Evolutionary conservation across 2,113 vertebrate genomes (phyloP).

Genomic region (Aepyceros melampus): DNA sequence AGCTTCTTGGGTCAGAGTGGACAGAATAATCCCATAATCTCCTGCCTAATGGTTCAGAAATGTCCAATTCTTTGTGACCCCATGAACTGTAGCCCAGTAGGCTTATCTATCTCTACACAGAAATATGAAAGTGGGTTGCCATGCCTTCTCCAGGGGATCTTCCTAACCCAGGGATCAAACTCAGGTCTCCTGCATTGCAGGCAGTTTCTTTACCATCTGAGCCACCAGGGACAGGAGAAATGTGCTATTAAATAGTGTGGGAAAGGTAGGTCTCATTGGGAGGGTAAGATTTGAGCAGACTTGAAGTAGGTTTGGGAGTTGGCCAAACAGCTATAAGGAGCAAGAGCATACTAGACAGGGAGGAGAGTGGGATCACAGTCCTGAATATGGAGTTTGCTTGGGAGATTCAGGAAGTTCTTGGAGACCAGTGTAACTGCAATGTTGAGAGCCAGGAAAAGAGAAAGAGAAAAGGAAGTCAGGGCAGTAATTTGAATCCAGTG

Average conservation of each 20-base stretch:
- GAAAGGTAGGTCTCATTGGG: background rate
- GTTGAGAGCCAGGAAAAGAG: background rate
- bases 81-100: background rate
- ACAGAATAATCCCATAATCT: background rate
- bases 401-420: background rate
- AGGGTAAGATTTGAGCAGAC: background rate
- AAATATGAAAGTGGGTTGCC: background rate
- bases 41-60: background rate
- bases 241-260: background rate
- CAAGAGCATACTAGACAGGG: background rate
- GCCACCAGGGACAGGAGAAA: background rate
- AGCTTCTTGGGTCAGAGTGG: background rate
- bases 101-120: background rate
- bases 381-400: background rate
- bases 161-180: background rate
- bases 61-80: background rate
- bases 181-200: background rate
- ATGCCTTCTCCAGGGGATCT: background rate
- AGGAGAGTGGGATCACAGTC: background rate
- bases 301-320: background rate
- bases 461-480: background rate
- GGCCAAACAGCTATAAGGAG: background rate
- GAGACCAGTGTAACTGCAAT: background rate
- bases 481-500: background rate
- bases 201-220: background rate